Percentiles rank a stretch among this genome's conserved stretches.
Conservation (phyloP, 2,888 invertebrate species). For the Drosophila maculinotata region DNA sequence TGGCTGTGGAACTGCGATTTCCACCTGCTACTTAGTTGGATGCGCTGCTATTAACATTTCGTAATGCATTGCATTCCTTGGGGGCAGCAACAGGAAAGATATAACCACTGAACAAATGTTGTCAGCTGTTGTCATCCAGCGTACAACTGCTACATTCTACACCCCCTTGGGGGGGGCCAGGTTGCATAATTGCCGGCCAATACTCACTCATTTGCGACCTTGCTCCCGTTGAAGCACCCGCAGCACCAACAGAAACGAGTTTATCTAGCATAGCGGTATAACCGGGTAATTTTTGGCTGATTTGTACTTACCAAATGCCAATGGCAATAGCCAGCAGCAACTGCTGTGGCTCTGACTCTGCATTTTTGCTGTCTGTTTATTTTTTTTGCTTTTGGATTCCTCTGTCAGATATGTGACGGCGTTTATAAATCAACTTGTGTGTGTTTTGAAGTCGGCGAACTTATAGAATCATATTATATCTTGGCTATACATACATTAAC, state of each 20-base stretch:
- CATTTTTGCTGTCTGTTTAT: slow-evolving; percentile 44
- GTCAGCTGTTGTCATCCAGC: slow-evolving; percentile 9
- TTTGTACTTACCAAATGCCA: slow-evolving; percentile 78
- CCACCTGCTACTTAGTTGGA: too few relatives aligned
- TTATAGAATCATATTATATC: slow-evolving; percentile 53
- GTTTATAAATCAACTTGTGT: slow-evolving; percentile 29
- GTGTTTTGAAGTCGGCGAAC: slow-evolving; percentile 8
- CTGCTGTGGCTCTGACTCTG: slow-evolving; percentile 33
- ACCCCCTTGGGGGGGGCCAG: not conserved
- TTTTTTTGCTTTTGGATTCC: slow-evolving; percentile 38
- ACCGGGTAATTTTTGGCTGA: slow-evolving; percentile 45
- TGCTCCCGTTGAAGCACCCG: slow-evolving; percentile 68
- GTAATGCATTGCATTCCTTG: slow-evolving; percentile 35
- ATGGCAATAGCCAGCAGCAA: slow-evolving; percentile 66
- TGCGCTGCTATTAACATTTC: slow-evolving; percentile 51
- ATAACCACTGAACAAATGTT: slow-evolving; percentile 2
- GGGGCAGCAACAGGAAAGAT: slow-evolving; percentile 1
- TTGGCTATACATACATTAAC: slow-evolving; percentile 14
- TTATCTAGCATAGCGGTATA: slow-evolving; percentile 40
- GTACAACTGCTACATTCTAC: not conserved
- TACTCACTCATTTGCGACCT: slow-evolving; percentile 61
- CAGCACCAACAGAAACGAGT: slow-evolving; percentile 34
- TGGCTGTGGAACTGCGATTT: too few relatives aligned
- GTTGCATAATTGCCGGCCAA: slow-evolving; percentile 62
- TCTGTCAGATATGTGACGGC: slow-evolving; percentile 14